Conservation (phyloP, 2,888 invertebrate species). For the Chymomyza amoena region DNA sequence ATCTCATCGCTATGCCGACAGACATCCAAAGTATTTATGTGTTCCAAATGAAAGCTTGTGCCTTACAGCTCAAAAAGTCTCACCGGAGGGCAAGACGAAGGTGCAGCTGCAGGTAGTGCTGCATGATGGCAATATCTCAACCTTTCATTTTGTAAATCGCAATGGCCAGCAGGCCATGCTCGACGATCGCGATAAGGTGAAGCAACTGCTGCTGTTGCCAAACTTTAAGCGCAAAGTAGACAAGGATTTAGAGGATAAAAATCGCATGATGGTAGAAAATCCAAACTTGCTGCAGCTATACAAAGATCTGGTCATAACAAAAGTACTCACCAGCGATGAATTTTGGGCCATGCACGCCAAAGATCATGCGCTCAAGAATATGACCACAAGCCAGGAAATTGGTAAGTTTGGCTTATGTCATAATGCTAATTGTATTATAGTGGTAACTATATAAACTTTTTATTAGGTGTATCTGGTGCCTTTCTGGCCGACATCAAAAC, state of each 20-base stretch:
- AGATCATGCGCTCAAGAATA: slow-evolving; percentile 86
- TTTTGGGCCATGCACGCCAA: no score
- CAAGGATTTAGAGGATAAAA: no score
- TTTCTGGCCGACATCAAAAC: no score
- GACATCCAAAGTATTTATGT: slow-evolving; percentile 90
- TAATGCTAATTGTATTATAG: not conserved
- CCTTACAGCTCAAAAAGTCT: slow-evolving; percentile 94
- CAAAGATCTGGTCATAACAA: no score
- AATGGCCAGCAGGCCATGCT: no score
- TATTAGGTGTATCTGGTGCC: slow-evolving; percentile 83
- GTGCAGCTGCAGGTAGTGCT: slow-evolving; percentile 98
- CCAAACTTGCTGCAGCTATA: no score
- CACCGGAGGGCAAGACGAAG: slow-evolving; percentile 97
- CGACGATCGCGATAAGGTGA: no score
- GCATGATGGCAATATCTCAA: slow-evolving; percentile 95
- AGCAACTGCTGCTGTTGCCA: no score
- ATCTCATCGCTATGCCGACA: no score
- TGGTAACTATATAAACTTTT: not conserved
- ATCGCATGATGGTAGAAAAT: no score
- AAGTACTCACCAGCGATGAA: no score
- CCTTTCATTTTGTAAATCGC: slow-evolving; percentile 99
- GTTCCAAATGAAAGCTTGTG: not conserved
- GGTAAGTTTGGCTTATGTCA: slow-evolving; percentile 80
- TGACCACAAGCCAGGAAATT: slow-evolving; percentile 89
- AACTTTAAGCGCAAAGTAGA: no score